Base-by-base conservation (phyloP, 2,113 vertebrate species). In the Ibidorhyncha struthersii region DNA sequence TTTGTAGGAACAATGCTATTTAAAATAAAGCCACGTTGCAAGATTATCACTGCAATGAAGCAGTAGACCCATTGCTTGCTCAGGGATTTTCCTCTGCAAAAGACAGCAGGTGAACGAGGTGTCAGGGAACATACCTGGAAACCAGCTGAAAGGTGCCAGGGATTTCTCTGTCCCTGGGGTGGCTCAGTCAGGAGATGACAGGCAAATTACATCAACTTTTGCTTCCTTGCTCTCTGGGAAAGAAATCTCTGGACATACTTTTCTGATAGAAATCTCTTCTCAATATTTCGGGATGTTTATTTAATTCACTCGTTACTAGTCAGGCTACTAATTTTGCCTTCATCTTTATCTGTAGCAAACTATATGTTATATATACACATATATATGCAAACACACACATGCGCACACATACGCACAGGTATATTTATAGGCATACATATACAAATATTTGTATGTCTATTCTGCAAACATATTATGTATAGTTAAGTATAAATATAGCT, bases 401-500 rank as follows among this genome's bases (percentile, higher is more conserved):
- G 14, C 14, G n/a, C 6, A 52, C 26, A 61, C 38, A 53, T 15
- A 56, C 1, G 4, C 34, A 78, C 9, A 41, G 6, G 12, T 43
- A 62, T 82, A 63, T 96, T 87, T 91, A 87, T 89, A 93, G 90
- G 72, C 86, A 81, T 80, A 86, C 16, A 25, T 61, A 76, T 18
- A 58, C 8, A 65, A 14, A 66, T 77, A 86, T 93, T 93, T 73
- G 26, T 58, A 92, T 69, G 65, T 74, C 61, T 89, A 47, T 97
- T 97, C 71, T 97, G 81, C 77, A 97, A 97, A 96, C 22, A 87
- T 17, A 52, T 93, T 93, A 67, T 93, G 74, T 86, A 86, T 95
- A 78, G 62, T 84, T 67, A 89, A 66, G 50, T 93, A 80, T 71
- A 96, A 92, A 96, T 78, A 69, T 21, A 95, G 45, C 38, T 78